Conservation (phyloP, 2,797 vertebrate genomes). For the Sitta carolinensis region DNA sequence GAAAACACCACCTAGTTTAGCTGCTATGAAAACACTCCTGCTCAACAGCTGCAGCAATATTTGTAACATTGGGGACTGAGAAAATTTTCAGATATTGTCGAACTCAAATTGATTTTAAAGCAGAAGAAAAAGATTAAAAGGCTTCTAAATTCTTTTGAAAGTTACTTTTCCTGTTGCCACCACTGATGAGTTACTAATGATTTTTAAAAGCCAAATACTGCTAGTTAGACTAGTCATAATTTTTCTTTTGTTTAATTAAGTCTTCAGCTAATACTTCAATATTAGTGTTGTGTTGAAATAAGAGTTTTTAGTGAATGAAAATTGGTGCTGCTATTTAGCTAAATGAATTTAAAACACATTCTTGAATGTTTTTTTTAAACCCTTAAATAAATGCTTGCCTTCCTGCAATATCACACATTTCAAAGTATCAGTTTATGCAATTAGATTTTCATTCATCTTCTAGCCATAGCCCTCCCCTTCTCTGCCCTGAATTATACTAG, state of each 20-base stretch:
- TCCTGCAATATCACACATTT: not conserved
- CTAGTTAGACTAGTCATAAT: not conserved
- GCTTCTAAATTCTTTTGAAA: not conserved
- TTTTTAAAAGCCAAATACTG: not conserved
- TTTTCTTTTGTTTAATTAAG: not conserved
- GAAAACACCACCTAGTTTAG: not conserved
- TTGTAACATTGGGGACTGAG: rapidly evolving
- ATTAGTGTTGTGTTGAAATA: not conserved
- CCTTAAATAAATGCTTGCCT: not conserved
- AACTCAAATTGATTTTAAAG: not conserved
- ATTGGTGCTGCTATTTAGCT: not conserved
- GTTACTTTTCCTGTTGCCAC: not conserved
- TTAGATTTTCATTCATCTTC: not conserved
- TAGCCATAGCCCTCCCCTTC: not conserved
- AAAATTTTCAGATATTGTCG: not conserved
- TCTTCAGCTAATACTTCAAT: not conserved
- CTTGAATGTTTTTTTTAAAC: not conserved
- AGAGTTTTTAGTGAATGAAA: not conserved
- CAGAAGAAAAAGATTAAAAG: not conserved
- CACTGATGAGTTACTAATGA: not conserved
- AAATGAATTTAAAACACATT: not conserved
- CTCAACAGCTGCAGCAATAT: not conserved
- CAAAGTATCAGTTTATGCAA: not conserved
- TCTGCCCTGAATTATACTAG: not conserved
- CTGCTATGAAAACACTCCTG: not conserved